Evolutionary conservation across 2,797 vertebrate genomes (phyloP), one percentile per base, ranked within the genome.

Genomic region (Taeniopygia guttata): DNA sequence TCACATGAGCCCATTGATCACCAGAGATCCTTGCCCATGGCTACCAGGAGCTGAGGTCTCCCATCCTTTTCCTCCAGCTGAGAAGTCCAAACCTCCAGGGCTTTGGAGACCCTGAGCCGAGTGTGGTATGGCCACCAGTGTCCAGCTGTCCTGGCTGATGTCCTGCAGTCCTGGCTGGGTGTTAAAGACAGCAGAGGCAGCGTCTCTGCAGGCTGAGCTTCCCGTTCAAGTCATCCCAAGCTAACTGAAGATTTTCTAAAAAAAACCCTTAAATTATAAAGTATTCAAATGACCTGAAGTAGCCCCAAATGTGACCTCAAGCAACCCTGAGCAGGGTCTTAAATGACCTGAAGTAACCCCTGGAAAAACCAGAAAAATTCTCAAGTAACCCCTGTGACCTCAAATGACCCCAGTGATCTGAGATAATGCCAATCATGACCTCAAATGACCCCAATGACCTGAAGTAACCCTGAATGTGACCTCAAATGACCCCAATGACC

Each of bases 201-300:
- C 2, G 4, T 3, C 27, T 2, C 7, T 12, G 14, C 4, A 1
- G 0, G 2, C 27, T 3, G 48, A 3, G 46, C 27, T 23, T 5
- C 26, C 48, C 51, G 22, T 2, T 16, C 19, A 7, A 30, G 26
- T 3, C 11, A 67, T 14, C 25, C n/a, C 42, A 45, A 17, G 34
- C 3, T 2, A 11, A 19, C 10, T 11, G 8, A 38, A 12, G 23
- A 25, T 7, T 43, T 42, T 40, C 15, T 40, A 40, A 40, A 40
- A 40, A 40, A 40, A 40, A 11, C n/a, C 36, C 36, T 40, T 12
- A 58, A 36, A 26, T 36, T 12, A 58, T 8, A 12, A 42, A 42
- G 22, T 13, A 18, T 5, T 58, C 34, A 21, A 23, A 22, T 16
- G 27, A 30, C 4, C 11, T 40, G 11, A 40, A 40, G 11, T 40